These are phyloP conservation scores for Apolygus lucorum DNA, from an alignment of 1,140 invertebrate species.

Conservation along the genomic window DNA sequence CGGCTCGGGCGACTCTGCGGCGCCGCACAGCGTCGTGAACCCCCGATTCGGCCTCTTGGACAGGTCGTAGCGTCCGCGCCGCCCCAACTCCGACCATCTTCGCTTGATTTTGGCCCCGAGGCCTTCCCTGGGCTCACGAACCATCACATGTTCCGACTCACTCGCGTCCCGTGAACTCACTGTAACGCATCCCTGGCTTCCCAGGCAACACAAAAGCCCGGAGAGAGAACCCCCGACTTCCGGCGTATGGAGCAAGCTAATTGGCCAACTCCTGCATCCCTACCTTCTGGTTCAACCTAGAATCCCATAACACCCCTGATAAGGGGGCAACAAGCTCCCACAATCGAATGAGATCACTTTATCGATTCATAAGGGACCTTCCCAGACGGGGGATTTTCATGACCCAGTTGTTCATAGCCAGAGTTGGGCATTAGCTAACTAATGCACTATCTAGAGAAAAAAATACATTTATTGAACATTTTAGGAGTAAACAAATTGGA, in stretches of 20 bases:
- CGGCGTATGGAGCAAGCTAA: constrained; percentile 7
- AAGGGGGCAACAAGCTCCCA: too few species aligned
- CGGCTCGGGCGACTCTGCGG: constrained; percentile 13
- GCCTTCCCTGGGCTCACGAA: neutral
- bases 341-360: too few species aligned
- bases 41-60: neutral
- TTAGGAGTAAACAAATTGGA: too few species aligned
- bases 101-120: constrained; percentile 16
- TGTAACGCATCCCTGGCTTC: constrained; percentile 15
- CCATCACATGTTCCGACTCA: neutral
- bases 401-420: too few species aligned
- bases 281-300: too few species aligned
- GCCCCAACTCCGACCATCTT: constrained; percentile 11
- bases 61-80: constrained; percentile 11
- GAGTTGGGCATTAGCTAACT: too few species aligned
- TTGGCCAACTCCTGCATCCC: constrained; percentile 5
- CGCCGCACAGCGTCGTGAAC: constrained; percentile 13
- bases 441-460: too few species aligned
- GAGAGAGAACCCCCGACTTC: neutral
- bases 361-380: too few species aligned
- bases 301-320: too few species aligned
- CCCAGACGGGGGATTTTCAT: too few species aligned
- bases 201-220: too few species aligned
- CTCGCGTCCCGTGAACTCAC: neutral
- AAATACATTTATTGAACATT: too few species aligned